Evolutionary conservation across 2,113 vertebrate genomes (phyloP).

Genomic region (Nyctereutes procyonoides): DNA sequence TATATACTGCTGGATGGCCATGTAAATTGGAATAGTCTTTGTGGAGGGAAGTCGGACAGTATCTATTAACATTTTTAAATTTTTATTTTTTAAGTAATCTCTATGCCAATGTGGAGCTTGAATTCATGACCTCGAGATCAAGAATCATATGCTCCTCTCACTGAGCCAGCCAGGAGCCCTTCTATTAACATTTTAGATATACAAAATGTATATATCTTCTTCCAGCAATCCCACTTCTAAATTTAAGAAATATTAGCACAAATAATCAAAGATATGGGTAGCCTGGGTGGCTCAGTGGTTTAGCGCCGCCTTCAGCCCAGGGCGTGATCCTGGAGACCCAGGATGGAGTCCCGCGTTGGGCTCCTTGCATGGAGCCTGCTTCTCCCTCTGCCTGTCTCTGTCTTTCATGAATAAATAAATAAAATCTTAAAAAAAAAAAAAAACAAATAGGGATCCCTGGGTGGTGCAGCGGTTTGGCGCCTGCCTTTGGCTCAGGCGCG

Average conservation of each 20-base stretch:
- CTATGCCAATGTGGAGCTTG: not conserved
- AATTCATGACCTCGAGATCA: not conserved
- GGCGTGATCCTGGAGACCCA: too few species aligned
- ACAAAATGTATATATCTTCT: not conserved
- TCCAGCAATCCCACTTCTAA: not conserved
- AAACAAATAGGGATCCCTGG: too few species aligned
- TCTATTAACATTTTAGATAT: conserved; percentile 9
- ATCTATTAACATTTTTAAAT: not conserved
- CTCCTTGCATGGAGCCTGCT: too few species aligned
- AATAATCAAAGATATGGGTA: conserved; percentile 12
- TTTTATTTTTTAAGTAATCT: not conserved
- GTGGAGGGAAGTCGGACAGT: not conserved
- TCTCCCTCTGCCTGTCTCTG: too few species aligned
- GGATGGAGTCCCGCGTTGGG: too few species aligned
- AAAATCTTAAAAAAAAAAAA: too few species aligned
- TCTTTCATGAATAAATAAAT: too few species aligned
- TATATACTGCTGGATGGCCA: not conserved
- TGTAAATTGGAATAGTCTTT: not conserved
- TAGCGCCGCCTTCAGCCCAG: too few species aligned
- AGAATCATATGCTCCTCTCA: not conserved
- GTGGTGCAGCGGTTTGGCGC: too few species aligned
- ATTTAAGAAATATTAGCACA: not conserved
- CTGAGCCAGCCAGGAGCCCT: not conserved
- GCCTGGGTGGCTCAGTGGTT: too few species aligned
- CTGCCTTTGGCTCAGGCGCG: too few species aligned